phyloP scores from a whole-genome alignment of 2,888 invertebrate species.

The Dasypolia templi region DNA sequence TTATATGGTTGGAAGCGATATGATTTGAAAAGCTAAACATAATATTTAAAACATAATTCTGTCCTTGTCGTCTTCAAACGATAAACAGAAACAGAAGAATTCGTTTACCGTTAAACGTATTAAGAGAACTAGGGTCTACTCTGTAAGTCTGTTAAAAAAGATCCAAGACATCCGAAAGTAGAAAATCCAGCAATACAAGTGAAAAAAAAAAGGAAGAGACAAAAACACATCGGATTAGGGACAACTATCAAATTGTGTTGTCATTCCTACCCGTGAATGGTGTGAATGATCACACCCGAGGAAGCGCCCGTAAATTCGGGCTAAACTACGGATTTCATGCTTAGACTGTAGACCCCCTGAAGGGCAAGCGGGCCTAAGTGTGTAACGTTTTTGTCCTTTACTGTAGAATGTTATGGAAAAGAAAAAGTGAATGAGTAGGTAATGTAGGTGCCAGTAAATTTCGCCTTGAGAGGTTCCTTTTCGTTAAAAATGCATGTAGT shows the following conservation, averaged over 20 bases:
- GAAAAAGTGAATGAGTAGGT: neutral
- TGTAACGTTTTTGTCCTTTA: neutral
- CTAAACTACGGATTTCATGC: too few species aligned
- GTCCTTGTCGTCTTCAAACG: neutral
- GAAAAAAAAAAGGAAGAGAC: neutral
- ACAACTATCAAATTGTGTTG: too few species aligned
- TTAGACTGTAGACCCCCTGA: too few species aligned
- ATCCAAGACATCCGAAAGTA: too few species aligned
- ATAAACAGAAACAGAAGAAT: neutral
- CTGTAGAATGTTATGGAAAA: neutral
- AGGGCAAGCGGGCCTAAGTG: neutral
- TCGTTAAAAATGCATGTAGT: conserved; percentile 5
- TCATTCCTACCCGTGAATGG: too few species aligned
- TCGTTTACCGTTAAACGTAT: neutral
- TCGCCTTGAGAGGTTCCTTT: conserved; percentile 15
- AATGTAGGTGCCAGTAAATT: neutral
- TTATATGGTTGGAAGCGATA: neutral
- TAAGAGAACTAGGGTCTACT: neutral
- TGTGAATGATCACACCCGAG: too few species aligned
- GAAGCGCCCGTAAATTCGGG: too few species aligned
- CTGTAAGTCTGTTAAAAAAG: too few species aligned
- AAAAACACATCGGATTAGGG: neutral
- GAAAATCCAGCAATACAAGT: too few species aligned
- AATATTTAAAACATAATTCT: neutral
- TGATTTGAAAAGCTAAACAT: neutral